A percentile compares a stretch with the other conserved stretches of the same genome.
Conservation (phyloP, 2,888 invertebrate genomes). For the Sarcophaga caerulescens region DNA sequence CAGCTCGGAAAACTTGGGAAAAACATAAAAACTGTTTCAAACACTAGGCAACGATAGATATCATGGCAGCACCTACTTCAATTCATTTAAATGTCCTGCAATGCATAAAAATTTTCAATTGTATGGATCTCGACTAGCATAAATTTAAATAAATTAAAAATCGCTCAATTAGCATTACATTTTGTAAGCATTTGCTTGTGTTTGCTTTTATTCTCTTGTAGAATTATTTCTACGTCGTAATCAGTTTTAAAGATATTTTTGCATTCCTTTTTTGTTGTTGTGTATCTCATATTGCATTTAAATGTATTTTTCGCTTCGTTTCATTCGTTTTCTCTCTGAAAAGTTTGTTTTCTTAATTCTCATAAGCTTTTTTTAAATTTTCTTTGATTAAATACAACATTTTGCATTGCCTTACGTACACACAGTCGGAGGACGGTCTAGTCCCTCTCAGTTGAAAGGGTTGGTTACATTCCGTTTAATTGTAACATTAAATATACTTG, state of each 20-base stretch:
- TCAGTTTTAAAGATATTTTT: background rate
- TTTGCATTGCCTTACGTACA: background rate
- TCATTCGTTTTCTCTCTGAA: background rate
- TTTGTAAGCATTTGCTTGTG: conserved; percentile 2
- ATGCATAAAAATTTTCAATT: too few relatives aligned
- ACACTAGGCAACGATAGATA: too few relatives aligned
- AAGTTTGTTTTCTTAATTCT: conserved; percentile 40
- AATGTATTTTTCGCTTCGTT: background rate
- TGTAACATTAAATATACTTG: conserved; percentile 70
- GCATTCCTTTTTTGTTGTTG: background rate
- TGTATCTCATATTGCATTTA: conserved; percentile 14
- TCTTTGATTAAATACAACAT: conserved; percentile 34
- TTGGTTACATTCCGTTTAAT: conserved; percentile 69
- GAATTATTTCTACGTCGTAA: conserved; percentile 11
- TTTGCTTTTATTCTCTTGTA: conserved; percentile 5
- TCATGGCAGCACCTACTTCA: too few relatives aligned
- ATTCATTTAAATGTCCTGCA: too few relatives aligned
- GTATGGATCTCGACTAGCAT: too few relatives aligned
- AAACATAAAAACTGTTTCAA: too few relatives aligned
- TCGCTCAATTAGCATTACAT: background rate
- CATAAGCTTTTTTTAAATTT: conserved; percentile 41
- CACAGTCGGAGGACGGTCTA: conserved; percentile 65
- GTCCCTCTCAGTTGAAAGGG: conserved; percentile 71
- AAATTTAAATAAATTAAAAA: background rate
- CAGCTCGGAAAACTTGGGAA: too few relatives aligned